Conservation (phyloP, 2,113 vertebrate genomes). For the Chlorodrepanis virens region DNA sequence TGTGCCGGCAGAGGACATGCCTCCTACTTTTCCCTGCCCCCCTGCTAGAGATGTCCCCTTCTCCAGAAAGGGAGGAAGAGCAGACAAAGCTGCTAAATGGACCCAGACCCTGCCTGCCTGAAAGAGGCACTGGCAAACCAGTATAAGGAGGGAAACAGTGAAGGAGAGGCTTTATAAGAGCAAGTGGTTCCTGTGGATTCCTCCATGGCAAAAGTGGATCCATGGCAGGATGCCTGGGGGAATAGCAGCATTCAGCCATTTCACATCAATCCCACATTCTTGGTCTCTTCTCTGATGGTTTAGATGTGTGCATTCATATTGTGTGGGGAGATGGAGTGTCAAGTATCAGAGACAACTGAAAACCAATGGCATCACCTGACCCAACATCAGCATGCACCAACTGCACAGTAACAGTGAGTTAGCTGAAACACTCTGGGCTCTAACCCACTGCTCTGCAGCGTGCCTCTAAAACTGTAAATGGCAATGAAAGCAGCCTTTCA, state of each 20-base stretch:
- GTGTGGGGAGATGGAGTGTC: neutral
- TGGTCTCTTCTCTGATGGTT: neutral
- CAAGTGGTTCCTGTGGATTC: neutral
- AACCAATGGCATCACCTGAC: neutral
- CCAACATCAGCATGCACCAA: fast-evolving
- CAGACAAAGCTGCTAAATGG: neutral
- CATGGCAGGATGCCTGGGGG: neutral
- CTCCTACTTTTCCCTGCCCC: neutral
- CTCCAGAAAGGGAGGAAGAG: neutral
- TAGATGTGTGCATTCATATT: neutral
- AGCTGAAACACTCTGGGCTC: neutral
- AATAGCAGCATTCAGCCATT: neutral
- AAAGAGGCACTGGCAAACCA: neutral
- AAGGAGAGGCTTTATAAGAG: neutral
- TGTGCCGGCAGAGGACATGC: neutral
- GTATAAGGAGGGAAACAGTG: neutral
- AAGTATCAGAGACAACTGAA: neutral
- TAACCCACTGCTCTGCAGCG: neutral
- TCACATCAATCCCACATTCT: neutral
- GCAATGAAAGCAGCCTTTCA: neutral
- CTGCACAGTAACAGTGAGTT: neutral
- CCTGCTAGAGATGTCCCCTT: neutral
- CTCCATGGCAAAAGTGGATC: neutral
- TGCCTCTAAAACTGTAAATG: neutral
- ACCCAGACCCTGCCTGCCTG: neutral